phyloP scores from a whole-genome alignment of 2,113 vertebrate species.

The Australoheros scitulus region DNA sequence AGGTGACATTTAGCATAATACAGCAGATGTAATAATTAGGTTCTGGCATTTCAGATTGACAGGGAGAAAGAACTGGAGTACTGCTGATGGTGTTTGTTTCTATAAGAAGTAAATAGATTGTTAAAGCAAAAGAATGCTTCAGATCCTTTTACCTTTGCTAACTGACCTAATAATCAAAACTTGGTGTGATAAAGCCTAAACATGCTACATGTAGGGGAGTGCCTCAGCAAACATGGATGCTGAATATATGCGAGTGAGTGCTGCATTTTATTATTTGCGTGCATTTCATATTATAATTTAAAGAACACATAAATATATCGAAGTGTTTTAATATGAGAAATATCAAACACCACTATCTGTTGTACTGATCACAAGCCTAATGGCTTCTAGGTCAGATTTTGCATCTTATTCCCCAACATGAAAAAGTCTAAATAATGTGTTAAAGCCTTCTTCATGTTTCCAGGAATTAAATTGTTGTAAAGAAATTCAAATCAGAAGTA shows the following conservation, averaged over 20 bases:
- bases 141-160: neutral
- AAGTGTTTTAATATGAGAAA: neutral
- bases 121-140: neutral
- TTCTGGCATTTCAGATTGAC: neutral
- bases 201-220: neutral
- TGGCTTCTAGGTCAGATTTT: neutral
- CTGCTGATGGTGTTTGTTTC: neutral
- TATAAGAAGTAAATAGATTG: neutral
- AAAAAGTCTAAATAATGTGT: neutral
- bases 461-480: neutral
- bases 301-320: neutral
- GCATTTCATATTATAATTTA: neutral
- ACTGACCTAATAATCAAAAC: neutral
- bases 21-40: neutral
- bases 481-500: neutral
- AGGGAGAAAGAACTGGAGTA: neutral
- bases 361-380: neutral
- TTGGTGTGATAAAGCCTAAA: neutral
- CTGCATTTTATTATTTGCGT: neutral
- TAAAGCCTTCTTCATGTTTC: neutral
- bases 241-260: neutral
- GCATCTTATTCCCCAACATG: neutral
- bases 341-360: neutral
- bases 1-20: neutral
- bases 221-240: neutral